Evolutionary conservation across 2,797 vertebrate genomes (phyloP).

Genomic region (Eidolon dupreanum): DNA sequence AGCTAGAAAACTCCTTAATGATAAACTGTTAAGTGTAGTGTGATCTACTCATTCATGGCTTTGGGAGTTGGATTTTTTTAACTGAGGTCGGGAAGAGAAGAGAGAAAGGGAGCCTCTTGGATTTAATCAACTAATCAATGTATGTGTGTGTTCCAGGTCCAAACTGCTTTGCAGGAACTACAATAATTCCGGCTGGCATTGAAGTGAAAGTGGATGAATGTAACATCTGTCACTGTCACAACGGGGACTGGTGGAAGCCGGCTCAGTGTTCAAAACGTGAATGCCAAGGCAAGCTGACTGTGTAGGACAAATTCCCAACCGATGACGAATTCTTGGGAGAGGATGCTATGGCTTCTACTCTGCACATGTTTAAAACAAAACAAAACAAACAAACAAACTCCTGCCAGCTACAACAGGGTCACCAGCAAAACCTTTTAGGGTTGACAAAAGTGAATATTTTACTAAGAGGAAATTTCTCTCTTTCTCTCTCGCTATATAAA

Average conservation of each 20-base stretch:
- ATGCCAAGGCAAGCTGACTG: conserved; percentile 96
- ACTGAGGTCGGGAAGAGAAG: background rate
- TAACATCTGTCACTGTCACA: conserved; percentile 99
- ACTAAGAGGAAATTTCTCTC: conserved; percentile 67
- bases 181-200: conserved; percentile 98
- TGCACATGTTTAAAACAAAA: conserved; percentile 59
- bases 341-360: conserved; percentile 52
- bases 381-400: conserved; percentile 61
- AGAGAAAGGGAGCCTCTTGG: background rate
- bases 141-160: conserved; percentile 90
- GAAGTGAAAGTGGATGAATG: conserved; percentile 99
- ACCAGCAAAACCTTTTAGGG: conserved; percentile 81
- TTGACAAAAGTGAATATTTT: conserved; percentile 79
- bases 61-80: background rate
- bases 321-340: conserved; percentile 45
- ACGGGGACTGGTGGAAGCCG: conserved; percentile 99
- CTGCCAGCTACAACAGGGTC: conserved; percentile 80
- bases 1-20: background rate
- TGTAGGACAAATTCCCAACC: conserved; percentile 86
- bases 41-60: background rate
- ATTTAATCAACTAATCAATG: conserved; percentile 65
- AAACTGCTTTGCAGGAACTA: conserved; percentile 99
- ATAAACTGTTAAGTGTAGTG: background rate
- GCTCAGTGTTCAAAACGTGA: conserved; percentile 98
- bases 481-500: conserved; percentile 70